Conservation (phyloP, 1,140 invertebrate genomes). For the Lordiphosa collinella region DNA sequence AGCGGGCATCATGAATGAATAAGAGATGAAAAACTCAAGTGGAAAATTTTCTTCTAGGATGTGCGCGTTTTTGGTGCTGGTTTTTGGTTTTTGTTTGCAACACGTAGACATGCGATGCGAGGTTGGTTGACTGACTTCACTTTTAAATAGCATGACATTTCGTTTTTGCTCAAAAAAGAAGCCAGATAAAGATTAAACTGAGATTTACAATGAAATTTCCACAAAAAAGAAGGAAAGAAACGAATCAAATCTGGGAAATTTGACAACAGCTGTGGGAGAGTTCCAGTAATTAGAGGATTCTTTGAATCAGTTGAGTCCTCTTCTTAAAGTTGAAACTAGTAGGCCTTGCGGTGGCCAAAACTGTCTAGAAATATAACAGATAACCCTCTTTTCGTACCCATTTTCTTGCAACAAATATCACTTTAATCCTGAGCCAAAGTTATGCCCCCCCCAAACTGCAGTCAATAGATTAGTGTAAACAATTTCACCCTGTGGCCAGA, state of each 20-base stretch:
- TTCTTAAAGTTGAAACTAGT: too few relatives aligned
- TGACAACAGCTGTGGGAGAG: too few relatives aligned
- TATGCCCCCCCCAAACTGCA: too few relatives aligned
- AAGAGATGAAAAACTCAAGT: constrained; percentile 62
- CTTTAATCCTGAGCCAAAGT: too few relatives aligned
- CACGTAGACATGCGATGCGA: constrained; percentile 46
- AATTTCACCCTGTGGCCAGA: constrained; percentile 5
- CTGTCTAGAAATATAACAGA: too few relatives aligned
- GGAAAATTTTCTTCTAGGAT: constrained; percentile 61
- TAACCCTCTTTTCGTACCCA: too few relatives aligned
- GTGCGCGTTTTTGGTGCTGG: constrained; percentile 27
- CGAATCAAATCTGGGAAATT: not conserved
- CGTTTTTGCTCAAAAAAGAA: constrained; percentile 34
- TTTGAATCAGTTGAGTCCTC: too few relatives aligned
- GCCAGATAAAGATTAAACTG: constrained; percentile 1
- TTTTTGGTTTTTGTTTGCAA: constrained; percentile 66
- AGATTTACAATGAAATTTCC: constrained; percentile 1
- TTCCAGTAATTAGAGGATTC: too few relatives aligned
- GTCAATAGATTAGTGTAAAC: too few relatives aligned
- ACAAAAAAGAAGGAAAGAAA: not conserved
- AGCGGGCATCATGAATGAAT: constrained; percentile 49
- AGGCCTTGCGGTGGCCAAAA: too few relatives aligned
- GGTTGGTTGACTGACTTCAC: constrained; percentile 48
- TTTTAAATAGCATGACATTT: constrained; percentile 59
- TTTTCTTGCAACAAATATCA: too few relatives aligned